Evolutionary conservation across 2,888 invertebrate genomes (phyloP).

Genomic region (Epinotia bilunana): DNA sequence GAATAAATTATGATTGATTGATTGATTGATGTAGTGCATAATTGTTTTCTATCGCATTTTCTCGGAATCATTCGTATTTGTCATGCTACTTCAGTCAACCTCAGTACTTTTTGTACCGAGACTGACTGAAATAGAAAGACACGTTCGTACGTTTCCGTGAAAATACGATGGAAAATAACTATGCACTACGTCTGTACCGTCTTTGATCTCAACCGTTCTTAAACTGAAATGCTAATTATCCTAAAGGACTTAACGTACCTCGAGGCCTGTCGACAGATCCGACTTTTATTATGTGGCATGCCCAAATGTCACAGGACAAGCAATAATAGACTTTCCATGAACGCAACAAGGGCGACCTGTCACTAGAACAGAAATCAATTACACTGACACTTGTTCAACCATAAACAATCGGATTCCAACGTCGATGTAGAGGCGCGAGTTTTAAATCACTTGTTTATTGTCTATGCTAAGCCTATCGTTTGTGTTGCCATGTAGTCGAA

Average conservation of each 20-base stretch:
- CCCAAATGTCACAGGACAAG: background rate
- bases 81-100: too few relatives aligned
- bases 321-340: conserved; percentile 12
- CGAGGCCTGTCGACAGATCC: background rate
- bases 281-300: background rate
- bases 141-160: too few relatives aligned
- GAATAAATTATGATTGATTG: too few relatives aligned
- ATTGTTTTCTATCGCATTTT: too few relatives aligned
- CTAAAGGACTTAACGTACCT: background rate
- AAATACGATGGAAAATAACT: too few relatives aligned
- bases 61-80: too few relatives aligned
- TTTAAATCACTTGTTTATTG: conserved; percentile 46
- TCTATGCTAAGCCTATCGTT: conserved; percentile 36
- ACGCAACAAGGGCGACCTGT: background rate
- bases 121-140: too few relatives aligned
- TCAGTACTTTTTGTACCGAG: too few relatives aligned
- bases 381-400: conserved; percentile 40
- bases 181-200: too few relatives aligned
- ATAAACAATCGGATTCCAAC: conserved; percentile 46
- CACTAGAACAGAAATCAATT: conserved; percentile 44
- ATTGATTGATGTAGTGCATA: too few relatives aligned
- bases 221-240: background rate
- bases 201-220: conserved; percentile 1
- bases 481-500: conserved; percentile 15
- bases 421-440: conserved; percentile 19